Percentiles rank a stretch among this genome's conserved stretches.
Conservation (phyloP, 2,888 invertebrate species). For the Lymantria monacha region DNA sequence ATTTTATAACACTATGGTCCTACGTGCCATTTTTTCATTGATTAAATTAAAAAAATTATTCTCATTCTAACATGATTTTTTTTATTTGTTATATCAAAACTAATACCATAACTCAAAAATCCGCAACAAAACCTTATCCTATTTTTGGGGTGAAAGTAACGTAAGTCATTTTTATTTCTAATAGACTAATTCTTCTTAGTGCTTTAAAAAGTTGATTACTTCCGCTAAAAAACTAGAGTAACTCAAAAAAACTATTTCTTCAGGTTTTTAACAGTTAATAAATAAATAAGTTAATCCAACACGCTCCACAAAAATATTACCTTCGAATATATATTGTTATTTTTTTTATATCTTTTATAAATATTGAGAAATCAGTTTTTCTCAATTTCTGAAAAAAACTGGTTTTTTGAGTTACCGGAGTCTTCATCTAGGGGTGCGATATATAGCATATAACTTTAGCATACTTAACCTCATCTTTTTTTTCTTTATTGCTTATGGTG, state of each 20-base stretch:
- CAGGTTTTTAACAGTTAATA: conserved; percentile 6
- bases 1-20: background rate
- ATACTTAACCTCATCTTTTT: too few relatives aligned
- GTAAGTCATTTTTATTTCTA: conserved; percentile 7
- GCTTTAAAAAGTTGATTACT: conserved; percentile 4
- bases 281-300: conserved; percentile 7
- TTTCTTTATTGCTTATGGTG: too few relatives aligned
- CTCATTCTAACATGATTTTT: background rate
- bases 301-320: conserved; percentile 5
- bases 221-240: conserved; percentile 10
- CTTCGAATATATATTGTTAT: conserved; percentile 7
- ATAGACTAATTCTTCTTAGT: conserved; percentile 8
- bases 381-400: background rate
- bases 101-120: conserved; percentile 3
- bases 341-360: conserved; percentile 5
- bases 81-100: background rate
- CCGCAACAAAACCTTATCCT: conserved; percentile 4
- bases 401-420: conserved; percentile 4
- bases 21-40: background rate
- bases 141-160: conserved; percentile 10
- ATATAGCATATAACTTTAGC: too few relatives aligned
- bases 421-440: conserved; percentile 10
- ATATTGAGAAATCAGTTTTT: conserved; percentile 6
- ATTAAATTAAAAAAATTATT: background rate
- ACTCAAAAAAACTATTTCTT: conserved; percentile 5